These are phyloP conservation scores for Desmodus rotundus DNA, from an alignment of 2,113 vertebrate genomes.

Conservation along the genomic window DNA sequence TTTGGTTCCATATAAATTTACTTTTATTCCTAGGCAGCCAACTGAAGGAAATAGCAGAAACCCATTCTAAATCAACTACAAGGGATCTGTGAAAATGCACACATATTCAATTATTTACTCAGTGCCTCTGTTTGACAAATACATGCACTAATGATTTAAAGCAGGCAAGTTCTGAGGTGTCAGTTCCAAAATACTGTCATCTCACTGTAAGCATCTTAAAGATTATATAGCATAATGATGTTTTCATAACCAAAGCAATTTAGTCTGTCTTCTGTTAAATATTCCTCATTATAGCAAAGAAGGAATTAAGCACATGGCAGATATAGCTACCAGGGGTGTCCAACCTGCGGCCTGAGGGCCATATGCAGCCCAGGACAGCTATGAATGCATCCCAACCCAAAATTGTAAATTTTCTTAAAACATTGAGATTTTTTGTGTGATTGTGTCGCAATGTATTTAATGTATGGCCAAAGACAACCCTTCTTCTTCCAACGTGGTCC, in stretches of 20 bases:
- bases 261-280: neutral
- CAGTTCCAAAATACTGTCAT: neutral
- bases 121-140: neutral
- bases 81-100: neutral
- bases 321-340: neutral
- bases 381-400: too few relatives aligned
- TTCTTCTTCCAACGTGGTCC: too few relatives aligned
- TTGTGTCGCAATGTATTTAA: too few relatives aligned
- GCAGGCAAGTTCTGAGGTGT: neutral
- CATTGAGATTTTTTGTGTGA: too few relatives aligned
- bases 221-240: neutral
- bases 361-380: too few relatives aligned
- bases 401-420: too few relatives aligned
- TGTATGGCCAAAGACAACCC: too few relatives aligned
- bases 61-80: slow-evolving; percentile 7
- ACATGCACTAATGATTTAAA: neutral
- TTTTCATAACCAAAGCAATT: neutral
- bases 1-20: too few relatives aligned
- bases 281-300: neutral
- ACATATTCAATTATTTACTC: neutral
- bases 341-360: too few relatives aligned
- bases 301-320: neutral
- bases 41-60: neutral
- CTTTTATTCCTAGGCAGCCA: neutral
- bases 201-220: neutral